Percentiles rank a stretch among this genome's conserved stretches.
Conservation (phyloP, 2,797 vertebrate genomes). For the Sylvia borin region DNA sequence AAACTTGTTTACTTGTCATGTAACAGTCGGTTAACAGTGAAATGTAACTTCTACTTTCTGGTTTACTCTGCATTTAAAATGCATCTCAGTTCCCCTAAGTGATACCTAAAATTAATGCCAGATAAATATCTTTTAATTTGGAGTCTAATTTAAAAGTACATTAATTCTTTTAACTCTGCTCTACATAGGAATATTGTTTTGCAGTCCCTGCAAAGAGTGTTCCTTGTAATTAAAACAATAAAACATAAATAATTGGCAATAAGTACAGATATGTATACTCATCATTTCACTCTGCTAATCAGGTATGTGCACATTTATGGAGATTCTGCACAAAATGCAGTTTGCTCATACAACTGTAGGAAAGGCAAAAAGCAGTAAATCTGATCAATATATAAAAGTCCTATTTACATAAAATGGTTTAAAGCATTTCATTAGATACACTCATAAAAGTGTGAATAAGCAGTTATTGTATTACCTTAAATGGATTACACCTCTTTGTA, state of each 20-base stretch:
- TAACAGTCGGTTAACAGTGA: constrained; percentile 75
- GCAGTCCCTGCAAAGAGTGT: background rate
- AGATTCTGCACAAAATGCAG: background rate
- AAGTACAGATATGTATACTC: background rate
- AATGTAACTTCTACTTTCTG: constrained; percentile 67
- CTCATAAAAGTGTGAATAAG: constrained; percentile 35
- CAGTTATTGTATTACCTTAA: constrained; percentile 7
- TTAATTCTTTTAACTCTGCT: constrained; percentile 31
- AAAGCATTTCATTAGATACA: constrained; percentile 33
- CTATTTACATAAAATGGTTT: background rate
- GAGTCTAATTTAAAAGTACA: constrained; percentile 39
- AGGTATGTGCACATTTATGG: constrained; percentile 10
- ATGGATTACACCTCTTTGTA: background rate
- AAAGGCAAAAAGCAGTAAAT: background rate
- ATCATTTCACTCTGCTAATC: constrained; percentile 30
- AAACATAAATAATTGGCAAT: constrained; percentile 55
- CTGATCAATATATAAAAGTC: constrained; percentile 9
- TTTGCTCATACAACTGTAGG: background rate
- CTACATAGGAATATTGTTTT: constrained; percentile 18
- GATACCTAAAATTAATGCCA: constrained; percentile 47
- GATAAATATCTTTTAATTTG: constrained; percentile 64
- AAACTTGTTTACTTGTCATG: constrained; percentile 81
- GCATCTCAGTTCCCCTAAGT: background rate
- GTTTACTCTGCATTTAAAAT: constrained; percentile 16
- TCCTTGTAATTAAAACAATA: constrained; percentile 73